phyloP scores from a whole-genome alignment of 2,113 vertebrate species.

The Sorex fumeus region DNA sequence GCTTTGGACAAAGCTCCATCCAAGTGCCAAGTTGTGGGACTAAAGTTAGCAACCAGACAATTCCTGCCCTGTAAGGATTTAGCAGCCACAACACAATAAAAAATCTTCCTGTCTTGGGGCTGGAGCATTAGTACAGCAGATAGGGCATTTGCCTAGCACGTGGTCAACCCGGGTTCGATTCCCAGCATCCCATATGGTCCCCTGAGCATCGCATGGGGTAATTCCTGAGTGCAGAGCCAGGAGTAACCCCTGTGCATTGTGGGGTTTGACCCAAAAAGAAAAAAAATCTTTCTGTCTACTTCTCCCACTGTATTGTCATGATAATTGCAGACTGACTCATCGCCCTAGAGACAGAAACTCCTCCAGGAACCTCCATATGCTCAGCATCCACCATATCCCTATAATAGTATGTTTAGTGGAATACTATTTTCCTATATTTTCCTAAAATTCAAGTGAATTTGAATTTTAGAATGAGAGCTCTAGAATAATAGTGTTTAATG shows the following conservation, averaged over 20 bases:
- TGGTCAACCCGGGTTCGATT: too few relatives aligned
- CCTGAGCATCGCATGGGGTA: too few relatives aligned
- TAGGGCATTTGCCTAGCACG: too few relatives aligned
- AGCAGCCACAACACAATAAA: neutral
- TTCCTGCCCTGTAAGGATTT: neutral
- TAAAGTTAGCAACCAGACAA: neutral
- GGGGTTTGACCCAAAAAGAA: too few relatives aligned
- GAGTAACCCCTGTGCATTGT: too few relatives aligned
- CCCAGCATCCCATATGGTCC: too few relatives aligned
- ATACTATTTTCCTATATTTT: conserved; percentile 13
- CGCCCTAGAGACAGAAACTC: neutral
- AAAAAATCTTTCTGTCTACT: too few relatives aligned
- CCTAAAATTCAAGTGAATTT: conserved; percentile 31
- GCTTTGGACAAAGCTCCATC: neutral
- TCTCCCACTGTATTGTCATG: neutral
- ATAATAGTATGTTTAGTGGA: conserved; percentile 9
- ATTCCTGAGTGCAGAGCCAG: too few relatives aligned
- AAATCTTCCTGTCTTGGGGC: too few relatives aligned
- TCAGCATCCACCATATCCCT: neutral
- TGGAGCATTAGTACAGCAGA: too few relatives aligned
- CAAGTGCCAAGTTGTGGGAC: neutral
- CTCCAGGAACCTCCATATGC: neutral
- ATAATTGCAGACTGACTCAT: neutral
- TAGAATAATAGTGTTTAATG: conserved; percentile 34
- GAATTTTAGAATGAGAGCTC: conserved; percentile 30